A percentile compares a stretch with the other conserved stretches of the same genome.
Conservation (phyloP, 2,888 invertebrate species). For the Rhimphoctona megacephalus region DNA sequence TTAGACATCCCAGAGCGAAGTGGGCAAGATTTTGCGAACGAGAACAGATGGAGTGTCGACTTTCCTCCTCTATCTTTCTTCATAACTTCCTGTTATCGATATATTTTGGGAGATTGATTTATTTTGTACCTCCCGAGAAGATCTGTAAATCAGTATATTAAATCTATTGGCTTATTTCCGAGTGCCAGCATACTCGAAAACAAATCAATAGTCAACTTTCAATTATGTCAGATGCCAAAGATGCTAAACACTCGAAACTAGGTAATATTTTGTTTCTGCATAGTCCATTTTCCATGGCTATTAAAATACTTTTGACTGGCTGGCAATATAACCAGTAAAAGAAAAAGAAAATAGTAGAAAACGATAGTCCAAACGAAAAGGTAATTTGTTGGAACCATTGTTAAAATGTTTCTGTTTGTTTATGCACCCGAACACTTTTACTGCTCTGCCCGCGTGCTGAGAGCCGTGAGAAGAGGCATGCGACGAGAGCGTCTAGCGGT, state of each 20-base stretch:
- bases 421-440: slow-evolving; percentile 52
- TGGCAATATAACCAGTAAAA: background rate
- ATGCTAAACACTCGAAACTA: background rate
- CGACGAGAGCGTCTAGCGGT: slow-evolving; percentile 26
- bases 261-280: background rate
- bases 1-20: too few relatives aligned
- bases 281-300: background rate
- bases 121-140: too few relatives aligned
- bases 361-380: slow-evolving; percentile 20
- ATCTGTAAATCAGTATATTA: background rate
- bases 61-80: too few relatives aligned
- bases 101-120: too few relatives aligned
- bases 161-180: background rate
- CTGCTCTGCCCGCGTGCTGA: slow-evolving; percentile 31
- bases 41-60: too few relatives aligned
- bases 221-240: background rate
- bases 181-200: background rate
- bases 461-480: slow-evolving; percentile 20
- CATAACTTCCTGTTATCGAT: too few relatives aligned
- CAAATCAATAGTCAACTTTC: background rate
- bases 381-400: slow-evolving; percentile 35
- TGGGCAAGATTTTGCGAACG: too few relatives aligned
- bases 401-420: slow-evolving; percentile 53
- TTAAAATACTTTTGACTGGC: background rate
- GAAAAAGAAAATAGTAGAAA: background rate